A percentile compares a stretch with the other conserved stretches of the same genome.
Evolutionary conservation across 1,140 invertebrate genomes (phyloP).

Genomic region (Hylyphantes graminicola): DNA sequence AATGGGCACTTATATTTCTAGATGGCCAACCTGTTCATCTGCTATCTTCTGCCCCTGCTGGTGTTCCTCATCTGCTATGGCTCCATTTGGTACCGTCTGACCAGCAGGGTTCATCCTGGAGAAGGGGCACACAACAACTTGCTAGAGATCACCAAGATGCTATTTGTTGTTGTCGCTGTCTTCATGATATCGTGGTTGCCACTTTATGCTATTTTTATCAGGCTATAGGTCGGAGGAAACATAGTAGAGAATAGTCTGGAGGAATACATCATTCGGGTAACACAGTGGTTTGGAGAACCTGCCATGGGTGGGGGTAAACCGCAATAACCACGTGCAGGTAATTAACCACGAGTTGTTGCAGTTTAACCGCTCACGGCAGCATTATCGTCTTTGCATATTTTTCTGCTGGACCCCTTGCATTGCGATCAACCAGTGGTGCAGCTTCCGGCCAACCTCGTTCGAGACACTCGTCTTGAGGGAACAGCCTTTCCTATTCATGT

Average conservation of each 20-base stretch:
- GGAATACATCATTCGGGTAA: slow-evolving; percentile 41
- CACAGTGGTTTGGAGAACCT: slow-evolving; percentile 72
- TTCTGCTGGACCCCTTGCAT: no score
- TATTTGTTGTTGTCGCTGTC: slow-evolving; percentile 93
- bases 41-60: slow-evolving; percentile 92
- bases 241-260: slow-evolving; percentile 57
- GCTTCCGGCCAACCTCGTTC: no score
- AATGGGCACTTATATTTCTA: slow-evolving; percentile 88
- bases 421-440: no score
- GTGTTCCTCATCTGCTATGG: slow-evolving; percentile 93
- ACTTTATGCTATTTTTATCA: slow-evolving; percentile 88
- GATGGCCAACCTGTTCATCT: slow-evolving; percentile 87
- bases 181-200: slow-evolving; percentile 97
- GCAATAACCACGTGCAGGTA: no score
- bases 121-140: slow-evolving; percentile 83
- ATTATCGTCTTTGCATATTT: no score
- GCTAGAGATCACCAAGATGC: slow-evolving; percentile 82
- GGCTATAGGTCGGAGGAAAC: slow-evolving; percentile 80
- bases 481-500: no score
- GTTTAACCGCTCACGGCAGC: no score
- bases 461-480: no score
- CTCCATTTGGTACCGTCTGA: slow-evolving; percentile 92
- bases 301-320: no score
- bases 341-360: no score
- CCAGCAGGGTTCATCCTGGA: slow-evolving; percentile 85